Conservation (phyloP, 2,113 vertebrate genomes). For the Kobus ellipsiprymnus region DNA sequence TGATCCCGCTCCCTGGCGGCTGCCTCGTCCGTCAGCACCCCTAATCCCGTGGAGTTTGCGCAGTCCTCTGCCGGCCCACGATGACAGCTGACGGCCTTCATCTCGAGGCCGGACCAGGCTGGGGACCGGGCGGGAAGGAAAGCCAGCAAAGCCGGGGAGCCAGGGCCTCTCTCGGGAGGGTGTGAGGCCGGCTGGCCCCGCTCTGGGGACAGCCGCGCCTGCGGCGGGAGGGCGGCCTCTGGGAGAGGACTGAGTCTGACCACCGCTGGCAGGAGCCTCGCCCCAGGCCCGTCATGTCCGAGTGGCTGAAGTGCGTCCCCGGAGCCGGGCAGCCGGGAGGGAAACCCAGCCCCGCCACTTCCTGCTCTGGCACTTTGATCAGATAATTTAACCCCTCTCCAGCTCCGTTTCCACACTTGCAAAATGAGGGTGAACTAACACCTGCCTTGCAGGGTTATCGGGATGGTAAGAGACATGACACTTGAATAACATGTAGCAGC, state of each 20-base stretch:
- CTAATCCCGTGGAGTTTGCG: conserved; percentile 36
- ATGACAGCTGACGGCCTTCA: neutral
- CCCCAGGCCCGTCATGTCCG: neutral
- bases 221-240: neutral
- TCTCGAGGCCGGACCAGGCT: neutral
- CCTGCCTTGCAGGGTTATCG: neutral
- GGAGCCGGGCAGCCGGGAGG: neutral
- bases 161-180: neutral
- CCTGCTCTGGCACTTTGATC: neutral
- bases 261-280: neutral
- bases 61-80: neutral
- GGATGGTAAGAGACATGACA: neutral
- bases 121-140: neutral
- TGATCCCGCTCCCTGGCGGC: neutral
- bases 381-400: neutral
- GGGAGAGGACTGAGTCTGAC: neutral
- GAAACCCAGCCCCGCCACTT: neutral
- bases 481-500: neutral
- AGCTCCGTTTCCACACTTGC: neutral
- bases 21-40: neutral
- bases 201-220: neutral
- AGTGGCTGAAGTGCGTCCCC: neutral
- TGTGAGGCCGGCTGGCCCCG: neutral
- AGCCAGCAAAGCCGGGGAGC: neutral
- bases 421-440: neutral